Percentiles rank a stretch among this genome's conserved stretches.
Evolutionary conservation across 2,888 invertebrate genomes (phyloP).

Genomic region (Drosophila fulvimacula): DNA sequence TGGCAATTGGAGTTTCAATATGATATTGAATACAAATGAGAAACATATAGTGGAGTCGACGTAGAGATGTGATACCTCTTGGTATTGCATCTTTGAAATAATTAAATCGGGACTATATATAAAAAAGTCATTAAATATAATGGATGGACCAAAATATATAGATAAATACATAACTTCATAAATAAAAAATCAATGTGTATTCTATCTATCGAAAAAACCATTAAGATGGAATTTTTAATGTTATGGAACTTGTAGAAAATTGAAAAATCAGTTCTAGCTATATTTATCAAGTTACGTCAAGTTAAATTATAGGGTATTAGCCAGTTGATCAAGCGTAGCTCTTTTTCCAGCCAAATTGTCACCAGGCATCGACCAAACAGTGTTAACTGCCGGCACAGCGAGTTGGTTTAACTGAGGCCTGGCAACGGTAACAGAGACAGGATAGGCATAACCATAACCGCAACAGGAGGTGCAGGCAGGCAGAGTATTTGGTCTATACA

Average conservation of each 20-base stretch:
- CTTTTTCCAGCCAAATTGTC: constrained; percentile 61
- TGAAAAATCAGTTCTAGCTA: neutral
- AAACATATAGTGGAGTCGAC: no score
- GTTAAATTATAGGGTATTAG: neutral
- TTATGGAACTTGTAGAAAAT: neutral
- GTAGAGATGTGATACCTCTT: no score
- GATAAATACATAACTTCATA: no score
- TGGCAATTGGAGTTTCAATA: neutral
- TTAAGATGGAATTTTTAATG: neutral
- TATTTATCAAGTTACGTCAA: neutral
- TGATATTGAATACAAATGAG: neutral
- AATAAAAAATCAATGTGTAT: no score
- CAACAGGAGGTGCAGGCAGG: constrained; percentile 37
- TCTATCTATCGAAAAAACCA: neutral
- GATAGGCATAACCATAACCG: constrained; percentile 57
- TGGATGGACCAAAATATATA: no score
- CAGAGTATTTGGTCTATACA: neutral
- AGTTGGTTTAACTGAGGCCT: constrained; percentile 29
- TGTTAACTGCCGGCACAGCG: neutral
- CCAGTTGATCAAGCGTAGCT: neutral
- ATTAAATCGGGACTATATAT: no score
- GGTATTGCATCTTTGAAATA: no score
- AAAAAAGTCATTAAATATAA: no score
- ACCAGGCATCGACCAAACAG: constrained; percentile 73
- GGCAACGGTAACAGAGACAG: constrained; percentile 61